Evolutionary conservation across 2,113 vertebrate genomes (phyloP).

Genomic region (Trinectes maculatus): DNA sequence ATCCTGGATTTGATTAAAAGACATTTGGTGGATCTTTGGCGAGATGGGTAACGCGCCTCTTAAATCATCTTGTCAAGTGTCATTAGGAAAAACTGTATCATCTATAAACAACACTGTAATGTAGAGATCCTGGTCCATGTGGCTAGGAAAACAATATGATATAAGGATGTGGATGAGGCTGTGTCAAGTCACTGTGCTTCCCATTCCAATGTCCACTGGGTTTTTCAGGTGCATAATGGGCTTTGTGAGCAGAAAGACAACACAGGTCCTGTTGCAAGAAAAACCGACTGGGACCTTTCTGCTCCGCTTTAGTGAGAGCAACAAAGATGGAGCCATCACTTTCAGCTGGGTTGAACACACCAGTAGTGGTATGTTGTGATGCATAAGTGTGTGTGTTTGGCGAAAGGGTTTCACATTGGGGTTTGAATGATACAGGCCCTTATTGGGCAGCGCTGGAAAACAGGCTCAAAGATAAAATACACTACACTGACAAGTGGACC

Average conservation of each 20-base stretch:
- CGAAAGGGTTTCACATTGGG: no score
- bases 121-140: neutral
- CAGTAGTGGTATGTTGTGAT: constrained; percentile 81
- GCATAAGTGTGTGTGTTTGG: no score
- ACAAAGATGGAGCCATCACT: constrained; percentile 91
- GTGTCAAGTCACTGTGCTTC: no score
- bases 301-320: constrained; percentile 94
- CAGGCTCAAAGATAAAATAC: no score
- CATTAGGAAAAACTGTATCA: neutral
- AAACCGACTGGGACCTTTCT: constrained; percentile 89
- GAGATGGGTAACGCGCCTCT: constrained; percentile 86
- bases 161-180: no score
- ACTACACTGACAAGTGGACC: no score
- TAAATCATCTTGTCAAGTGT: neutral
- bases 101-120: neutral
- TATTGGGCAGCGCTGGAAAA: no score
- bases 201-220: no score
- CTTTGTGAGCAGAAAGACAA: constrained; percentile 89
- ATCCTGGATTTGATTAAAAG: constrained; percentile 94
- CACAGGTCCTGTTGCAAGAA: constrained; percentile 82
- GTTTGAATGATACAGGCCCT: no score
- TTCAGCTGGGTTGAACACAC: constrained; percentile 93
- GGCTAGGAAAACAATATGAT: no score
- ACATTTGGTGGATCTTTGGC: constrained; percentile 89
- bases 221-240: constrained; percentile 89